Evolutionary conservation across 2,113 vertebrate genomes (phyloP).

Genomic region (Corythoichthys intestinalis): DNA sequence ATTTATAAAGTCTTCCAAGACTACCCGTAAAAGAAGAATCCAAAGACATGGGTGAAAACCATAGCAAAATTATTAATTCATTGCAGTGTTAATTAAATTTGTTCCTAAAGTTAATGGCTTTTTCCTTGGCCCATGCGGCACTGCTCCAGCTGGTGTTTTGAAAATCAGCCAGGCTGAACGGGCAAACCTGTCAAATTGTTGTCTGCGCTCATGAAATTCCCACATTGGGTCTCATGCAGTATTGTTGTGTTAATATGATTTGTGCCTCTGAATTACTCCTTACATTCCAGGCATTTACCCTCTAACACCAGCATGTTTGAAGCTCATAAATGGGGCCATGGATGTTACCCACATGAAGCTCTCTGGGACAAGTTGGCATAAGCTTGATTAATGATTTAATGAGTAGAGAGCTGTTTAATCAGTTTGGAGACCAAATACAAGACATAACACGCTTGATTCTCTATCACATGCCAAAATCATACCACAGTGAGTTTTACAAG

Average conservation of each 20-base stretch:
- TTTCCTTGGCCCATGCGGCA: background rate
- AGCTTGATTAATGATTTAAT: slow-evolving; percentile 60
- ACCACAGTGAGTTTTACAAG: slow-evolving; percentile 16
- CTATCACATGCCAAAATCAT: slow-evolving; percentile 7
- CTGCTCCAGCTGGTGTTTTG: background rate
- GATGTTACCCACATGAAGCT: slow-evolving; percentile 28
- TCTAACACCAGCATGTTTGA: slow-evolving; percentile 30
- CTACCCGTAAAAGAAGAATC: background rate
- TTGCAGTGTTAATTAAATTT: slow-evolving; percentile 3
- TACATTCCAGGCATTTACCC: background rate
- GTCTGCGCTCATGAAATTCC: background rate
- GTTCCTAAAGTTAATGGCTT: background rate
- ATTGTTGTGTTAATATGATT: background rate
- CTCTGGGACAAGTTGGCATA: slow-evolving; percentile 37
- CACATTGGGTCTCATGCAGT: background rate
- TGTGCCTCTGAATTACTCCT: background rate
- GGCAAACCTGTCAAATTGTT: background rate
- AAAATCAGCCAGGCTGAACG: slow-evolving; percentile 4
- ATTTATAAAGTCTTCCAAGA: background rate
- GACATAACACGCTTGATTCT: background rate
- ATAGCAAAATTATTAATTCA: background rate
- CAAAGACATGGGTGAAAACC: background rate
- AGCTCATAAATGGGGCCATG: slow-evolving; percentile 38
- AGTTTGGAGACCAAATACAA: slow-evolving; percentile 29
- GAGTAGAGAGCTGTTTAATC: slow-evolving; percentile 45